A percentile compares a stretch with the other conserved stretches of the same genome.
Evolutionary conservation across 1,140 invertebrate species (phyloP).

Genomic region (Hylaeus anthracinus): DNA sequence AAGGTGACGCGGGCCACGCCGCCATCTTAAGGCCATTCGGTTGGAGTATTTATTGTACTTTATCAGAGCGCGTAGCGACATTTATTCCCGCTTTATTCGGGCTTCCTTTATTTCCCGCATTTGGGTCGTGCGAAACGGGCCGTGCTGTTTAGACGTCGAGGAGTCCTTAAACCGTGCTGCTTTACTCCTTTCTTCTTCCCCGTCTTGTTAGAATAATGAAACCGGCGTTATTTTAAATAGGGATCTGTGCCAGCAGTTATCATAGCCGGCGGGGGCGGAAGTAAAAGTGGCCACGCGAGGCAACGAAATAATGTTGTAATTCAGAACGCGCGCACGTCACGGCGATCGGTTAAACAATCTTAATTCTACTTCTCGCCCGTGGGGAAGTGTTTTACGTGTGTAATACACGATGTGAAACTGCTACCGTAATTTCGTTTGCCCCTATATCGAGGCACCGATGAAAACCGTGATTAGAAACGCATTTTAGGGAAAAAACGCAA

Average conservation of each 20-base stretch:
- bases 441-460: constrained; percentile 23
- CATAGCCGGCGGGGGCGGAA: neutral
- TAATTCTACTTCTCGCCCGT: neutral
- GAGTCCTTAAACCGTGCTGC: neutral
- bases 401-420: neutral
- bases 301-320: constrained; percentile 18
- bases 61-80: neutral
- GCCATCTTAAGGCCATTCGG: neutral
- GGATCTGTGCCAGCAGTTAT: constrained; percentile 39
- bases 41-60: constrained; percentile 19
- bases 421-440: neutral
- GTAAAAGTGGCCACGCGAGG: constrained; percentile 22
- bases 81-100: neutral
- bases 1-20: neutral
- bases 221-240: constrained; percentile 32
- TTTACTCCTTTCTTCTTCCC: neutral
- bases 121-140: neutral
- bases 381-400: neutral
- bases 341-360: constrained; percentile 15
- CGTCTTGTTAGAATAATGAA: neutral
- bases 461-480: constrained; percentile 43
- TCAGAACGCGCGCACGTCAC: neutral
- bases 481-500: constrained; percentile 38
- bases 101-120: neutral
- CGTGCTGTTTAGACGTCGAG: neutral